Base-by-base conservation (phyloP, 2,888 invertebrate genomes). In the Cheilosia vulpina region DNA sequence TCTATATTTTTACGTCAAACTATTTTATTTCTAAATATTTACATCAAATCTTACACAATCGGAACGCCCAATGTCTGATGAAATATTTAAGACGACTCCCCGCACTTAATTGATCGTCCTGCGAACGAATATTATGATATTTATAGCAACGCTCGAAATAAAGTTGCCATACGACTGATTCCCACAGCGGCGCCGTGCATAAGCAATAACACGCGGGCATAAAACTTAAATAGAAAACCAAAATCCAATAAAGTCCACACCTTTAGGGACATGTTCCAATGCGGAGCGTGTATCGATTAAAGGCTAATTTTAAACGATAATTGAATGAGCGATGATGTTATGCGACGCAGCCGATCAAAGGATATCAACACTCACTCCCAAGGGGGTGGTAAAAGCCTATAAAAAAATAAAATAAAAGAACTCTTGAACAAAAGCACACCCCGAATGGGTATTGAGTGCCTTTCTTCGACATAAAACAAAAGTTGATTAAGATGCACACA, bases 221-320 rank as follows among this genome's bases (percentile, higher is more conserved):
- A 27, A 27, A 27, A 63, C n/a, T 34, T 19, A 38, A 63, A 65
- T 52, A 65, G 52, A 65, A 65, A 52, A 21, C 52, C n/a, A 52
- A 52, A 52, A 41, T 52, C 17, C 4, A 3, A 24, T 11, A n/a
- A 50, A 11, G 21, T n/a, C 38, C n/a, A 21, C 65, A 7, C 45
- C 45, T 1, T 24, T 19, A 13, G 24, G 31, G 57, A 21, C 19
- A 21, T 11, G 13, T 38, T 38, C 13, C 3, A 38, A 13, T 38
- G 38, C 17, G 6, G 6, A 19, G 6, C 21, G 50, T 9, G 19
- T 6, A 65, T 41, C 65, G 52, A 65, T 65, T 65, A 34, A 50
- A 50, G 34, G 31, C 50, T 65, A 65, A 65, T 65, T 65, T 65
- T 52, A 65, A 38, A 34, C n/a, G 38, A 65, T 52, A 65, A 52